Evolutionary conservation across 1,140 invertebrate species (phyloP).

Genomic region (Mamestra configurata): DNA sequence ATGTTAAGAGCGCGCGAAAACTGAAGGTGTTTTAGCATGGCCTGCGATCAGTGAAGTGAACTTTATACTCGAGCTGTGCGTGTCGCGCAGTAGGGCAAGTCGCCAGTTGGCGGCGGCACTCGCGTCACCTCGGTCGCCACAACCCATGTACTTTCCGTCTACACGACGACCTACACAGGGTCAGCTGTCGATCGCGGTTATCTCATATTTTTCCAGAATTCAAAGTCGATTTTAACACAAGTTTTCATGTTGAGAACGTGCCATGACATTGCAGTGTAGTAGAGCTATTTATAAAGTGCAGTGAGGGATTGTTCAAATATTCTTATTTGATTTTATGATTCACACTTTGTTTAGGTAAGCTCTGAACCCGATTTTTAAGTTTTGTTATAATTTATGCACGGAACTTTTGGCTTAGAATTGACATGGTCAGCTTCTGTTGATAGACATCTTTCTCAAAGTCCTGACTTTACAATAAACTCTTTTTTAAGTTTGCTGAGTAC

Average conservation of each 20-base stretch:
- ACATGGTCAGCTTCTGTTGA: background rate
- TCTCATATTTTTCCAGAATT: constrained; percentile 14
- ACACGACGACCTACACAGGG: constrained; percentile 62
- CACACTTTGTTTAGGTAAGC: constrained; percentile 33
- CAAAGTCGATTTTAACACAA: background rate
- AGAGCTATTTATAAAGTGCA: constrained; percentile 45
- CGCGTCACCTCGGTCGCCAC: constrained; percentile 70
- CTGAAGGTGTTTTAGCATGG: constrained; percentile 51
- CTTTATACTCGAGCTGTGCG: constrained; percentile 71
- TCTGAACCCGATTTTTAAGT: background rate
- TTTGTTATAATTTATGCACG: background rate
- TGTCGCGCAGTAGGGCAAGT: constrained; percentile 75
- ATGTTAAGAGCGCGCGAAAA: constrained; percentile 53
- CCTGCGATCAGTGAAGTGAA: constrained; percentile 71
- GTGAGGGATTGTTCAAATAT: constrained; percentile 43
- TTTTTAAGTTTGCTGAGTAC: too few species aligned
- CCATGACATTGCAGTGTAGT: constrained; percentile 27
- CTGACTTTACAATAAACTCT: background rate
- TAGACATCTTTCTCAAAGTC: background rate
- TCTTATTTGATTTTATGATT: constrained; percentile 6
- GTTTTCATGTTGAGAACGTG: background rate
- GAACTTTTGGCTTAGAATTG: too few species aligned
- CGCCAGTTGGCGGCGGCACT: constrained; percentile 83
- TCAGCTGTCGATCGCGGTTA: constrained; percentile 51
- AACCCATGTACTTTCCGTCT: constrained; percentile 61